Percentiles rank a stretch among this genome's conserved stretches.
Conservation (phyloP, 2,113 vertebrate species). For the Oryctolagus cuniculus region DNA sequence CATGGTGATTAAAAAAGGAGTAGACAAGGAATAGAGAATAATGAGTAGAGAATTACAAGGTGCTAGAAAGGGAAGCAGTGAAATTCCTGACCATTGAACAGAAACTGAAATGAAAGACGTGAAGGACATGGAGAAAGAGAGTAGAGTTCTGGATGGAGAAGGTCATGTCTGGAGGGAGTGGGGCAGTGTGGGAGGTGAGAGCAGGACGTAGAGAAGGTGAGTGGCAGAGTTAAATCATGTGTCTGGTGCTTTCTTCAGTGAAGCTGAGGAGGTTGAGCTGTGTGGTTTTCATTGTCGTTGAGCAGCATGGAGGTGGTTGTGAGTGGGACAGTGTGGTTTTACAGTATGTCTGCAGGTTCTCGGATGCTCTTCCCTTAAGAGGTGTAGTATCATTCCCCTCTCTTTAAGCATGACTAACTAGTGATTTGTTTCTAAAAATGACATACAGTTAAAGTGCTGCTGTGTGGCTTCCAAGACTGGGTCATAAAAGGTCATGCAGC, state of each 20-base stretch:
- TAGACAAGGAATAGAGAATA: neutral
- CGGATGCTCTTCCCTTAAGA: neutral
- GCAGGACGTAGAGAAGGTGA: neutral
- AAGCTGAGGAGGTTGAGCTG: neutral
- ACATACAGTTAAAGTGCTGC: neutral
- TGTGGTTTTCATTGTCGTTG: neutral
- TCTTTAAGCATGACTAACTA: neutral
- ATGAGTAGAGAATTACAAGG: neutral
- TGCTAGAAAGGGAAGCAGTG: neutral
- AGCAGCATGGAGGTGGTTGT: neutral
- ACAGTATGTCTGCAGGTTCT: neutral
- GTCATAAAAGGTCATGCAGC: neutral
- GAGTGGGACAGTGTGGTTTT: neutral
- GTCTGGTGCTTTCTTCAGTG: neutral
- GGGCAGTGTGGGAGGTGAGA: neutral
- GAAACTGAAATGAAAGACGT: neutral
- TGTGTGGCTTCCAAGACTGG: neutral
- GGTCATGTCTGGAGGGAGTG: neutral
- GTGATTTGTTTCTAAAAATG: constrained; percentile 1
- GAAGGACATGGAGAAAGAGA: neutral
- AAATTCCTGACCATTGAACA: neutral
- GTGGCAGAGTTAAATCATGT: neutral
- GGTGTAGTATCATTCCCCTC: neutral
- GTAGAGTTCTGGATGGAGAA: neutral
- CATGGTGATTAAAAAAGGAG: neutral